Percentiles rank a stretch among this genome's conserved stretches.
Evolutionary conservation across 2,113 vertebrate species (phyloP).

Genomic region (Cynoglossus semilaevis): DNA sequence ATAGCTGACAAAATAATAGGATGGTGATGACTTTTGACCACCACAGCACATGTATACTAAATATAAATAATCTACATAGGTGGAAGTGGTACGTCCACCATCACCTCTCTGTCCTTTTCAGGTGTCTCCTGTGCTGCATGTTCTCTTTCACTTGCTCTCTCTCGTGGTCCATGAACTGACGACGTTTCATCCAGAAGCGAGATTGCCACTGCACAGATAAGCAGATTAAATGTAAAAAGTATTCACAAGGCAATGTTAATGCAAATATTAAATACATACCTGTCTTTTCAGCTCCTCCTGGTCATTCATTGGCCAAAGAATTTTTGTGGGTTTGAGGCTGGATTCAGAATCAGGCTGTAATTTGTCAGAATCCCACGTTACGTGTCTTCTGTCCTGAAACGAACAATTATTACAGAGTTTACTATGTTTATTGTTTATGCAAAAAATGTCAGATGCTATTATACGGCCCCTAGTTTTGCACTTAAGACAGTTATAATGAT

Average conservation of each 20-base stretch:
- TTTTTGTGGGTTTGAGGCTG: constrained; percentile 21
- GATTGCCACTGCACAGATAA: constrained; percentile 75
- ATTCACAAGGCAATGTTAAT: neutral
- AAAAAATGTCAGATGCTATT: no score
- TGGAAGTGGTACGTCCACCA: neutral
- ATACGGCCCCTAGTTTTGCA: neutral
- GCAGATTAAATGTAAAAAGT: neutral
- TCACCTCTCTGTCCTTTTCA: constrained; percentile 73
- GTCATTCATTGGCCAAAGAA: constrained; percentile 76
- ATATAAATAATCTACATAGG: no score
- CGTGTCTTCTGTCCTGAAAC: constrained; percentile 65
- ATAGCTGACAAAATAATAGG: neutral
- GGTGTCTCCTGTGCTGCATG: constrained; percentile 76
- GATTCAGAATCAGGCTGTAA: constrained; percentile 15
- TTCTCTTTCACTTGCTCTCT: constrained; percentile 84
- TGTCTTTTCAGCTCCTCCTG: constrained; percentile 81
- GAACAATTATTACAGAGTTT: no score
- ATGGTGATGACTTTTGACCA: neutral
- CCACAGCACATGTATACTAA: neutral
- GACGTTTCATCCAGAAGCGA: constrained; percentile 81
- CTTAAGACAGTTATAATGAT: neutral
- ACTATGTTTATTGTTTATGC: no score
- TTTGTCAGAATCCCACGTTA: neutral
- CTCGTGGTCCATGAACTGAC: constrained; percentile 84
- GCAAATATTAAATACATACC: constrained; percentile 25